A percentile compares a stretch with the other conserved stretches of the same genome.
Evolutionary conservation across 2,113 vertebrate genomes (phyloP).

Genomic region (Cheilinus undulatus): DNA sequence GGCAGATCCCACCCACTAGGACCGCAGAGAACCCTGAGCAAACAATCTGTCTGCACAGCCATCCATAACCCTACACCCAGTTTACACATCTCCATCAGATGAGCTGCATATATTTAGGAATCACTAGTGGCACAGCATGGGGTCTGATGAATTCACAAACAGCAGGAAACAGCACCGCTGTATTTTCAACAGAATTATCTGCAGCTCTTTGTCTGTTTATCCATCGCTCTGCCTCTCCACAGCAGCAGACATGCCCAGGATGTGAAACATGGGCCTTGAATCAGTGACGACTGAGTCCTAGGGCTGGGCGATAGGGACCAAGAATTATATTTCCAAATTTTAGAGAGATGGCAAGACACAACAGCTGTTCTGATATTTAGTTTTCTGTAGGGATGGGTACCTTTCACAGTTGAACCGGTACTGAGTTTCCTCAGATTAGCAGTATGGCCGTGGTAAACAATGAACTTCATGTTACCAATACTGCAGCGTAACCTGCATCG

Average conservation of each 20-base stretch:
- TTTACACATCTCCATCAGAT: conserved; percentile 74
- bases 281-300: conserved; percentile 67
- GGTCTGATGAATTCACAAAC: conserved; percentile 75
- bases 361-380: no score
- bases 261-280: conserved; percentile 66
- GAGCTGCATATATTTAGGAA: conserved; percentile 76
- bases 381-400: no score
- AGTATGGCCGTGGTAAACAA: no score
- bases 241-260: conserved; percentile 66
- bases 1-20: conserved; percentile 65
- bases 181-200: conserved; percentile 72
- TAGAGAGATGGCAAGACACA: no score
- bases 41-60: conserved; percentile 73
- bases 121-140: conserved; percentile 70
- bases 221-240: conserved; percentile 45
- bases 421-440: no score
- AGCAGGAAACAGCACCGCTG: conserved; percentile 57
- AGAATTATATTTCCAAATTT: no score
- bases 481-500: no score
- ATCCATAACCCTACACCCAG: conserved; percentile 60
- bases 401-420: no score
- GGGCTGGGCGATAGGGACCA: no score
- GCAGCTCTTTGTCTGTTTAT: conserved; percentile 77
- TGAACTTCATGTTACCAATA: no score
- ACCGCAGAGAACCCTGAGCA: conserved; percentile 52